Base-by-base conservation (phyloP, 2,113 vertebrate species). In the Entomyzon cyanotis region DNA sequence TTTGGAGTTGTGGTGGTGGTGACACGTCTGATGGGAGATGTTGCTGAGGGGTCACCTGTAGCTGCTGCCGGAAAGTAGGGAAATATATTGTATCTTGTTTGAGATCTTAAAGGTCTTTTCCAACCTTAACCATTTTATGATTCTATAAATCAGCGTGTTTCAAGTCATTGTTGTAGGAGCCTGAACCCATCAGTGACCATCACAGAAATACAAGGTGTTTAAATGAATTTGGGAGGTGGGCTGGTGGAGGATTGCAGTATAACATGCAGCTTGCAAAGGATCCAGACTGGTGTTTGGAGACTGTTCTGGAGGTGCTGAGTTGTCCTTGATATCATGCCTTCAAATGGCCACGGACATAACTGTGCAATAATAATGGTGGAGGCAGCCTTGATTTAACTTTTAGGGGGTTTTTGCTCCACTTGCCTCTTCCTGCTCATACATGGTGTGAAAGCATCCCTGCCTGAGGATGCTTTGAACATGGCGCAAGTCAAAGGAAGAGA, bases 341-440 rank as follows among this genome's bases (percentile, higher is more conserved):
- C 30, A 41, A 2, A 11, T 58, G 46, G 15, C 28, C 28, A 16
- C 47, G 68, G n/a, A 14, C 25, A 7, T 33, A 60, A 63, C 20
- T 35, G 7, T 1, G 0, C 52, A 47, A 33, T 68, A 67, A 31
- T 68, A 67, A n/a, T 3, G 6, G 30, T 3, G 2, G 42, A 62
- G 33, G 25, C 31, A 37, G 11, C 67, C 75, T 30, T 50, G 50
- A 14, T 53, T 21, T 17, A 18, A 24, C 37, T 63, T 41, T 2
- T 18, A 25, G 17, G 41, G 13, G 31, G 7, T 37, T 90, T 63
- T 56, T 56, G 22, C 35, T 49, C 42, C 7, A 9, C 28, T 37
- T 62, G 25, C 15, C 30, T 56, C 30, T 37, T 52, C 31, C 23
- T 2, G 3, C 41, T 79, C 9, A 2, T 55, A 4, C 0, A 0